A percentile compares a stretch with the other conserved stretches of the same genome.
phyloP scores from a whole-genome alignment of 2,113 vertebrate species.

The Thomomys bottae region DNA sequence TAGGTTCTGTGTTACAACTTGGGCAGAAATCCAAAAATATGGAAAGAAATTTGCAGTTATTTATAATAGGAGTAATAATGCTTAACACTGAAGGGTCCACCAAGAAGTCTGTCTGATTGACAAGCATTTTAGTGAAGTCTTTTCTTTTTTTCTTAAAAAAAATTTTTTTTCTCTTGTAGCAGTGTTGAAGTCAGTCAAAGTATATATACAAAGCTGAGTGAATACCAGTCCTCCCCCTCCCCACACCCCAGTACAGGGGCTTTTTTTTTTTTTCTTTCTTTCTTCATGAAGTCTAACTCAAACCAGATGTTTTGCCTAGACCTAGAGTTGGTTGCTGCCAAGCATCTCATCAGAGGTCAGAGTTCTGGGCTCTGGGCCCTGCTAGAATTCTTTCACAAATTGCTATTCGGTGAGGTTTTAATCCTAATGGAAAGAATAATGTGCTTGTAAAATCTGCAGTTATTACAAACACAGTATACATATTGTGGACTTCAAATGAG shows the following conservation, averaged over 20 bases:
- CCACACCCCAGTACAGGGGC: conserved; percentile 91
- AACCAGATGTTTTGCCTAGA: conserved; percentile 93
- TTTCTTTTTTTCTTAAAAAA: conserved; percentile 28
- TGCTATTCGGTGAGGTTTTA: conserved; percentile 92
- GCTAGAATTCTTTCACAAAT: conserved; percentile 94
- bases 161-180: conserved; percentile 58
- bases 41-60: conserved; percentile 75
- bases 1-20: conserved; percentile 65
- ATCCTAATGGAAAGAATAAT: conserved; percentile 95
- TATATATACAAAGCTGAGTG: conserved; percentile 90
- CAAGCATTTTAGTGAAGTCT: conserved; percentile 81
- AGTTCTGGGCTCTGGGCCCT: conserved; percentile 91
- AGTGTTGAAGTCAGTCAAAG: conserved; percentile 88
- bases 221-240: conserved; percentile 93
- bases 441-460: conserved; percentile 93
- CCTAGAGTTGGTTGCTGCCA: conserved; percentile 90
- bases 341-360: conserved; percentile 93
- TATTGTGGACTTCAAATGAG: conserved; percentile 91
- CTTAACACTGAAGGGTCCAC: conserved; percentile 83
- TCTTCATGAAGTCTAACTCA: conserved; percentile 91
- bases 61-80: conserved; percentile 76
- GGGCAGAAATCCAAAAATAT: conserved; percentile 73
- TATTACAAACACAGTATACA: conserved; percentile 92
- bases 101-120: conserved; percentile 88
- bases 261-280: conserved; percentile 91